These are phyloP conservation scores for Conistra vaccinii DNA, from an alignment of 2,888 invertebrate species.

Conservation along the genomic window DNA sequence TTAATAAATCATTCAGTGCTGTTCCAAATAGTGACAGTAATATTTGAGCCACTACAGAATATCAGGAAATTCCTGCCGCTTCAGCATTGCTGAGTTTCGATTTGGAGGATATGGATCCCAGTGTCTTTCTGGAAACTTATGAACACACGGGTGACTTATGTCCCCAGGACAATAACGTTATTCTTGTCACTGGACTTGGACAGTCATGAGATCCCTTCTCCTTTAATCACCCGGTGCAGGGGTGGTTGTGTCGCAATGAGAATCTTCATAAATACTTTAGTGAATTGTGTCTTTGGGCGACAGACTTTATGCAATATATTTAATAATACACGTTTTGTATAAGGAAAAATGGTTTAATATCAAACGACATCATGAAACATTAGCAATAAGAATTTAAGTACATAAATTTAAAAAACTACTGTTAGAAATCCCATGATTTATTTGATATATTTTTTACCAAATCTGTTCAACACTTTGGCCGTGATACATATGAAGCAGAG, in stretches of 20 bases:
- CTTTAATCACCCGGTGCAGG: not conserved
- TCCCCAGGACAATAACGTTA: no score
- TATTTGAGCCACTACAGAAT: not conserved
- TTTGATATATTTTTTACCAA: not conserved
- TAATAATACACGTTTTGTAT: not conserved
- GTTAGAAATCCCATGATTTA: not conserved
- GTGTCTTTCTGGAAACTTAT: not conserved
- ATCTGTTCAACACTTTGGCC: not conserved
- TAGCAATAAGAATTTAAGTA: not conserved
- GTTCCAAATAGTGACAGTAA: not conserved
- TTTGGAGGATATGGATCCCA: not conserved
- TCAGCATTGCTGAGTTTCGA: not conserved
- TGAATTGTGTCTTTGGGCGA: not conserved
- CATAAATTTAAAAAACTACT: not conserved
- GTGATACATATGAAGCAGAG: not conserved
- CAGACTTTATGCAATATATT: not conserved
- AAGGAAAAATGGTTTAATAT: slow-evolving; percentile 3
- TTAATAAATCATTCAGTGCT: not conserved
- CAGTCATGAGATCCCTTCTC: not conserved
- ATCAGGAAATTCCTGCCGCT: not conserved
- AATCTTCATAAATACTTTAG: not conserved
- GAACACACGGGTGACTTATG: not conserved
- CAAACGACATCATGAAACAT: no score
- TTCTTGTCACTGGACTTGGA: not conserved
- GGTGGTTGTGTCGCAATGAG: not conserved